phyloP scores from a whole-genome alignment of 2,113 vertebrate genomes.

The Ahaetulla prasina region DNA sequence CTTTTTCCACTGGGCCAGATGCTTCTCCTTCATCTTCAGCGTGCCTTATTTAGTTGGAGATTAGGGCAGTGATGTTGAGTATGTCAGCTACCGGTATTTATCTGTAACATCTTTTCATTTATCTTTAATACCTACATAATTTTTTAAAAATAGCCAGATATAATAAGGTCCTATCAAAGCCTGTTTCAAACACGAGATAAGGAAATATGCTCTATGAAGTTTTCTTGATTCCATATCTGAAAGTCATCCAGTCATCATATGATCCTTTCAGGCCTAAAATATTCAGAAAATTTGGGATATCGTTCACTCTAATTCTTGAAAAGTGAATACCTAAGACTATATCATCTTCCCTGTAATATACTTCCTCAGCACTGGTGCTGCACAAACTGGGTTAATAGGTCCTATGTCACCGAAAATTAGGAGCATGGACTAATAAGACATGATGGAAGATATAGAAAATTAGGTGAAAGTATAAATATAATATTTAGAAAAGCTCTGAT shows the following conservation, averaged over 20 bases:
- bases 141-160: neutral
- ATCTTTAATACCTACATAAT: neutral
- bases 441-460: constrained; percentile 17
- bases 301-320: neutral
- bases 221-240: neutral
- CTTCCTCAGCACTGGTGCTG: neutral
- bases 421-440: neutral
- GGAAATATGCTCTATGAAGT: neutral
- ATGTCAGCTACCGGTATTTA: neutral
- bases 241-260: neutral
- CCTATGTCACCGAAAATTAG: constrained; percentile 6
- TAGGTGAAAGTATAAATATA: constrained; percentile 56
- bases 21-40: neutral
- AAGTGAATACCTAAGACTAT: neutral
- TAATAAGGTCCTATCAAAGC: neutral
- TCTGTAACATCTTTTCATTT: neutral
- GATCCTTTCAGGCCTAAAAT: neutral
- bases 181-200: neutral
- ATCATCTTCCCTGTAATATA: neutral
- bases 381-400: neutral
- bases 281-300: neutral
- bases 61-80: neutral
- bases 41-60: neutral
- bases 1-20: neutral
- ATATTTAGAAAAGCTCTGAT: constrained; percentile 38